A percentile compares a stretch with the other conserved stretches of the same genome.
Evolutionary conservation across 2,113 vertebrate genomes (phyloP).

Genomic region (Thunnus maccoyii): DNA sequence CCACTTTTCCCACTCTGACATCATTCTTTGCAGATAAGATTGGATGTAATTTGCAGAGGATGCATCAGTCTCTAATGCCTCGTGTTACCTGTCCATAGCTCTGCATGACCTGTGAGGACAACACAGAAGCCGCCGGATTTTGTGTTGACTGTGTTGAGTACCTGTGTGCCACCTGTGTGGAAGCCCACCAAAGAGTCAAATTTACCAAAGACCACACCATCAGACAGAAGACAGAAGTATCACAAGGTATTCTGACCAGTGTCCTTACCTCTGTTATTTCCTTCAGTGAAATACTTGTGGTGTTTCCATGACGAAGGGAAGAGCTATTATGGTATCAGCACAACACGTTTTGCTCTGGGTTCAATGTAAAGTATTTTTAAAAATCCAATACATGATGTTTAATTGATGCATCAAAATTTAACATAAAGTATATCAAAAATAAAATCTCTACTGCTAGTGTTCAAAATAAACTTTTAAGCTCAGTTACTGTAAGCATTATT

Average conservation of each 20-base stretch:
- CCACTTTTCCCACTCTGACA: neutral
- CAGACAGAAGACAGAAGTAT: conserved; percentile 91
- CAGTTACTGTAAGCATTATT: neutral
- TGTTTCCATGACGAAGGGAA: conserved; percentile 20
- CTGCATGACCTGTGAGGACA: conserved; percentile 95
- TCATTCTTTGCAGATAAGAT: neutral
- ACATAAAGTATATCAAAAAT: neutral
- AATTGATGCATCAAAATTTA: no score
- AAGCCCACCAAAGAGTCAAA: conserved; percentile 96
- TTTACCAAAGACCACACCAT: conserved; percentile 96
- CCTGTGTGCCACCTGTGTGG: conserved; percentile 94
- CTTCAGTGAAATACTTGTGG: neutral
- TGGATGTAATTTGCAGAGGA: neutral
- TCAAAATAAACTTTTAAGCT: neutral
- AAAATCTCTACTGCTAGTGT: neutral
- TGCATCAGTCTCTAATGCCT: neutral
- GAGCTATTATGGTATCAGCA: neutral
- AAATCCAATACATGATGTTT: no score
- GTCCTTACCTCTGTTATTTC: neutral
- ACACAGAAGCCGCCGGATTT: conserved; percentile 93
- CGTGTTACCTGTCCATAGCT: conserved; percentile 79
- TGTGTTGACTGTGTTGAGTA: conserved; percentile 96
- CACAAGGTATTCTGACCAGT: conserved; percentile 84
- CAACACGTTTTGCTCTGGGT: neutral
- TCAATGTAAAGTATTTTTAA: no score